Evolutionary conservation across 1,140 invertebrate genomes (phyloP).

Genomic region (Carposina sasakii): DNA sequence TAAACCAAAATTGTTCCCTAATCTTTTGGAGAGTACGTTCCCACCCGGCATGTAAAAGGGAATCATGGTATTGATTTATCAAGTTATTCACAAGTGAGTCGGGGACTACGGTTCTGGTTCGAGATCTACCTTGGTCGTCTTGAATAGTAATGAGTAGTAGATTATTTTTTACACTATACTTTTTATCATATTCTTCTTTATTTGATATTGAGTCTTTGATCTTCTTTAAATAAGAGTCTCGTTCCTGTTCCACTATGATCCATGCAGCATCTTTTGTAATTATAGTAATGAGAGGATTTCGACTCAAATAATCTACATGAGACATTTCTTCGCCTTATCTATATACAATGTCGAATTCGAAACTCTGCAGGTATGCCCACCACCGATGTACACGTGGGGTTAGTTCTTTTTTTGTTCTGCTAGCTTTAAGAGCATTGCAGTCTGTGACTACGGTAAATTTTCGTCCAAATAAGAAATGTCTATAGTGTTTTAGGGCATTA

Average conservation of each 20-base stretch:
- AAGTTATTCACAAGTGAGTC: conserved; percentile 5
- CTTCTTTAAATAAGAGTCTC: neutral
- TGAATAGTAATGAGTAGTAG: conserved; percentile 8
- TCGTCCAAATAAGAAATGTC: conserved; percentile 37
- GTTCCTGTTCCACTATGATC: conserved; percentile 19
- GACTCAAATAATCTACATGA: conserved; percentile 22
- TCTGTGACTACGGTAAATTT: conserved; percentile 31
- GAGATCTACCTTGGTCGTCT: neutral
- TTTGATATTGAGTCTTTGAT: neutral
- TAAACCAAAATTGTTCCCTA: conserved; percentile 9
- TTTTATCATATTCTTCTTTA: conserved; percentile 1
- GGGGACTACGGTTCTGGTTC: neutral
- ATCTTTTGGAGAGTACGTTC: neutral
- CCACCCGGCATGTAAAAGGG: conserved; percentile 16
- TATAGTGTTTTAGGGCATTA: conserved; percentile 32
- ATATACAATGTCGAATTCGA: conserved; percentile 18
- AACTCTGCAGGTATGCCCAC: conserved; percentile 17
- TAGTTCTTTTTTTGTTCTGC: conserved; percentile 15
- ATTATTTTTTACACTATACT: conserved; percentile 3
- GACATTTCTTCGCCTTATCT: conserved; percentile 16
- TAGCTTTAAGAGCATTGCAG: conserved; percentile 23
- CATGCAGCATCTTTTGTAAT: conserved; percentile 29
- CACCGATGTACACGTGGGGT: conserved; percentile 11
- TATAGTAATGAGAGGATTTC: conserved; percentile 39
- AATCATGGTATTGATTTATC: conserved; percentile 22